These are phyloP conservation scores for Ladona fulva DNA, from an alignment of 1,140 invertebrate genomes.

Conservation along the genomic window DNA sequence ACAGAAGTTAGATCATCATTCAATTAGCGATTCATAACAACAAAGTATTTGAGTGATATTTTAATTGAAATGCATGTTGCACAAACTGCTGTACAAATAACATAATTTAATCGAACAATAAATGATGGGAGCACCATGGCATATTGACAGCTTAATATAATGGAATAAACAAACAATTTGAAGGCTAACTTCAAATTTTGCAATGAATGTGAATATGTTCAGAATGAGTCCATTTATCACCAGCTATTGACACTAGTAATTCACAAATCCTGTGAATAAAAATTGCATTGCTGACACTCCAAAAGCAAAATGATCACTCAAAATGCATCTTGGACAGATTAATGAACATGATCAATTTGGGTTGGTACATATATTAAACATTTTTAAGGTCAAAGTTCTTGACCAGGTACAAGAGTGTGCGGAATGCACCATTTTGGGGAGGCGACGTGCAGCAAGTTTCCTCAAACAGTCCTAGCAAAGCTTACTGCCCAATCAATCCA, in stretches of 20 bases:
- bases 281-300: conserved; percentile 9
- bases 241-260: not conserved
- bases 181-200: not conserved
- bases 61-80: not conserved
- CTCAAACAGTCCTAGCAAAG: not conserved
- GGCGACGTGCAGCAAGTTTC: not conserved
- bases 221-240: not conserved
- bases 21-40: too few species aligned
- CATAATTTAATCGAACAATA: not conserved
- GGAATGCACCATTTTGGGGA: not conserved
- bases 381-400: not conserved
- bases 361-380: too few species aligned
- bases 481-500: not conserved
- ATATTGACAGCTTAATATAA: not conserved
- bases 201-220: not conserved
- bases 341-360: not conserved
- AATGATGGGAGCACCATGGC: not conserved
- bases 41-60: not conserved
- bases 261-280: not conserved
- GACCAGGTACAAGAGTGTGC: not conserved
- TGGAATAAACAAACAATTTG: not conserved
- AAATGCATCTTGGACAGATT: not conserved
- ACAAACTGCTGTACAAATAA: not conserved
- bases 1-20: too few species aligned
- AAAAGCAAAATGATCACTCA: not conserved